Evolutionary conservation across 2,797 vertebrate species (phyloP).

Genomic region (Spheniscus humboldti): DNA sequence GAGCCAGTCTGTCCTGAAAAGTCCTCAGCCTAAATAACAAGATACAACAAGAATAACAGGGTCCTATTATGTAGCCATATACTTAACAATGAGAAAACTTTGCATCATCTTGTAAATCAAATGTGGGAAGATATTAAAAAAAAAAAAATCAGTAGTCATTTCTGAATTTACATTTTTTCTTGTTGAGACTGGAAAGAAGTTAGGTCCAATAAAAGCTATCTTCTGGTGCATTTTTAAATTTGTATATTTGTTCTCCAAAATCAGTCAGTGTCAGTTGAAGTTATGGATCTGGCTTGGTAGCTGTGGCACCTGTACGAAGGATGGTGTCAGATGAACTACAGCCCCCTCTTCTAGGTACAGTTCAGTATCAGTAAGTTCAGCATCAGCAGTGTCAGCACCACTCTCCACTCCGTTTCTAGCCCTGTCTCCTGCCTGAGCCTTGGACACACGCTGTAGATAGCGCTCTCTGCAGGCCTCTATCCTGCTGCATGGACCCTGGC

Average conservation of each 20-base stretch:
- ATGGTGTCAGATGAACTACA: too few species aligned
- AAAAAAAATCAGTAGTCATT: not conserved
- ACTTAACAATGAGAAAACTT: not conserved
- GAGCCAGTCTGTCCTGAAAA: not conserved
- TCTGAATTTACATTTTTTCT: not conserved
- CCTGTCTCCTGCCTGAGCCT: not conserved
- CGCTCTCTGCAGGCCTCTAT: not conserved
- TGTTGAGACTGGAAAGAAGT: not conserved
- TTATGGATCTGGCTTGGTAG: not conserved
- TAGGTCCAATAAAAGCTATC: not conserved
- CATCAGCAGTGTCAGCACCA: too few species aligned
- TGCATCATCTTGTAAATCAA: not conserved
- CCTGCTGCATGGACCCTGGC: not conserved
- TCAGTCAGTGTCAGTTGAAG: not conserved
- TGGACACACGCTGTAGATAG: accelerated
- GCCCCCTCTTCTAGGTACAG: not conserved
- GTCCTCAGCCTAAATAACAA: not conserved
- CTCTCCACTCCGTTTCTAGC: not conserved
- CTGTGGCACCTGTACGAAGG: not conserved
- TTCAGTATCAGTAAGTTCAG: not conserved
- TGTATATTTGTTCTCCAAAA: not conserved
- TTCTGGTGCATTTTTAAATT: not conserved
- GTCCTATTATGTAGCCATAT: not conserved
- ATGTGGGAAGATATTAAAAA: not conserved
- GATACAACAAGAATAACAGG: not conserved